A percentile compares a stretch with the other conserved stretches of the same genome.
Evolutionary conservation across 1,140 invertebrate genomes (phyloP).

Genomic region (Drosophila kepulauana): DNA sequence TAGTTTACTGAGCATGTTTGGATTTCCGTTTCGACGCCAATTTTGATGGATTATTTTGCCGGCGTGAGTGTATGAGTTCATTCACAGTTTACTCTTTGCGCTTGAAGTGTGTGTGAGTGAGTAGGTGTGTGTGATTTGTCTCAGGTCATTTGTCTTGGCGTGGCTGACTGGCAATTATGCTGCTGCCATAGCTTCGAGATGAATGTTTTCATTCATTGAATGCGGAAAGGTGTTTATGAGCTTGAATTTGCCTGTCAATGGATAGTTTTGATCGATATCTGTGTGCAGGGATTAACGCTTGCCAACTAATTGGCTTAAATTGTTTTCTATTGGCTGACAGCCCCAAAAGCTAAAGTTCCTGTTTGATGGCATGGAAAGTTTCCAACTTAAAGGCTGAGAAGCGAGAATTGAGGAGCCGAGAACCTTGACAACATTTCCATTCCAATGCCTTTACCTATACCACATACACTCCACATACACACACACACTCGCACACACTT

Average conservation of each 20-base stretch:
- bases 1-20: not conserved
- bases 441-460: conserved; percentile 51
- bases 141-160: conserved; percentile 65
- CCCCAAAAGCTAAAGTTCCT: conserved; percentile 46
- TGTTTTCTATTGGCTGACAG: not conserved
- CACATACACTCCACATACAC: not conserved
- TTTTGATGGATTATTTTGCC: conserved; percentile 68
- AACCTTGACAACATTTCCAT: conserved; percentile 66
- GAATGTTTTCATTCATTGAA: conserved; percentile 58
- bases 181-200: conserved; percentile 5
- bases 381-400: conserved; percentile 16
- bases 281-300: conserved; percentile 43
- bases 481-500: conserved; percentile 22
- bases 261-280: conserved; percentile 65
- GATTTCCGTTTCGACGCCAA: conserved; percentile 63
- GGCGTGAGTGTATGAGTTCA: conserved; percentile 13
- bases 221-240: conserved; percentile 81
- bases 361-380: conserved; percentile 42
- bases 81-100: not conserved
- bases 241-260: conserved; percentile 34
- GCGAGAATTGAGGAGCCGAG: conserved; percentile 21
- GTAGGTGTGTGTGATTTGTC: conserved; percentile 50
- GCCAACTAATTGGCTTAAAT: conserved; percentile 53
- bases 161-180: conserved; percentile 45
- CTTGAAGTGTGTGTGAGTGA: no score